A percentile compares a stretch with the other conserved stretches of the same genome.
Conservation (phyloP, 2,888 invertebrate genomes). For the Synanthedon formicaeformis region DNA sequence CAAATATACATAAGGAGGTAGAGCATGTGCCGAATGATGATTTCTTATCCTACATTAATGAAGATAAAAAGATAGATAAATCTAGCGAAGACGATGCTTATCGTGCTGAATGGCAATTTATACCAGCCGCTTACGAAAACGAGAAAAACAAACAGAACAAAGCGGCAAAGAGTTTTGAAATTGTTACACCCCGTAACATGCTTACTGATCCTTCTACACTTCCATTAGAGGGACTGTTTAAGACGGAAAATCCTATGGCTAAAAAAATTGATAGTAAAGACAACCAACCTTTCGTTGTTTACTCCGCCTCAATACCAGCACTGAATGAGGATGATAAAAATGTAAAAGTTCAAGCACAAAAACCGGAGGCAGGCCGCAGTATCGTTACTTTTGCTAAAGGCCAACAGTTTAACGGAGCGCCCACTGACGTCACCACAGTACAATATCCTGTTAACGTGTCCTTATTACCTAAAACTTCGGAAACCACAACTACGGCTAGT, state of each 20-base stretch:
- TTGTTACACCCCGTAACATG: conserved; percentile 46
- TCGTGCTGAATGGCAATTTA: conserved; percentile 47
- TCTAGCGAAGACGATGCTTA: conserved; percentile 24
- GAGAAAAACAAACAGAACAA: conserved; percentile 34
- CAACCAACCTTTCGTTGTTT: conserved; percentile 57
- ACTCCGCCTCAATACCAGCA: conserved; percentile 45
- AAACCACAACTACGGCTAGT: conserved; percentile 11
- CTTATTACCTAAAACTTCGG: conserved; percentile 19
- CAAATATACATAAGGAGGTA: conserved; percentile 20
- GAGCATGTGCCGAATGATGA: conserved; percentile 41
- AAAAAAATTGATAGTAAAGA: conserved; percentile 28
- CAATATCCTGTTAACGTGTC: conserved; percentile 39
- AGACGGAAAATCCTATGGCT: conserved; percentile 57
- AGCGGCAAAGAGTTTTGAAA: conserved; percentile 40
- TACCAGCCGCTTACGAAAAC: conserved; percentile 62
- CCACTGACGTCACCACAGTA: conserved; percentile 24
- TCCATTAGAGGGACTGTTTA: conserved; percentile 76
- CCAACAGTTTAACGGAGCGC: conserved; percentile 45
- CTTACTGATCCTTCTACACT: conserved; percentile 74
- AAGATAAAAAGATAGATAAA: conserved; percentile 41
- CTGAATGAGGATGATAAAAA: conserved; percentile 41
- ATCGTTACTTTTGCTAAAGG: conserved; percentile 53
- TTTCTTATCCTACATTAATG: conserved; percentile 50
- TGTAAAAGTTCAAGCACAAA: conserved; percentile 38
- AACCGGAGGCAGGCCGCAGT: conserved; percentile 40